phyloP scores from a whole-genome alignment of 1,140 invertebrate genomes.

The Phymorhynchus buccinoides region DNA sequence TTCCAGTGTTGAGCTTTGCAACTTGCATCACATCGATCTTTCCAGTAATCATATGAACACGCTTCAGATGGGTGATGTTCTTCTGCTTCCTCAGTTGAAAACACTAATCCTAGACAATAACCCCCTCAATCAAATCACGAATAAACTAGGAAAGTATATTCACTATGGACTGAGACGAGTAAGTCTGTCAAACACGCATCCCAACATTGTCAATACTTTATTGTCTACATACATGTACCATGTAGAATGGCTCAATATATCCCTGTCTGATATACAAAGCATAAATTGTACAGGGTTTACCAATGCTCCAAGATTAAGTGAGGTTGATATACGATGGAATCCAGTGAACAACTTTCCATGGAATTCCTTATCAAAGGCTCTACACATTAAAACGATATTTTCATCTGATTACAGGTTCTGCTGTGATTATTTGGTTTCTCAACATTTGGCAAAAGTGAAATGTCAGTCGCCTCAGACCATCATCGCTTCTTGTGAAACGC shows the following conservation, averaged over 20 bases:
- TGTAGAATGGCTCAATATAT: neutral
- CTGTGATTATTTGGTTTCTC: conserved; percentile 44
- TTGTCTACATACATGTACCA: neutral
- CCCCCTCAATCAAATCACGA: neutral
- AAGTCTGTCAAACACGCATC: neutral
- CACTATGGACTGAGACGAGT: neutral
- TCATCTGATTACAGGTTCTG: conserved; percentile 54
- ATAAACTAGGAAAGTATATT: neutral
- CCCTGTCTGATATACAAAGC: too few species aligned
- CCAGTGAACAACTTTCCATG: neutral
- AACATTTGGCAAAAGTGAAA: conserved; percentile 38
- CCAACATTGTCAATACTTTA: neutral
- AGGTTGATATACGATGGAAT: neutral
- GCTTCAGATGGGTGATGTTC: neutral
- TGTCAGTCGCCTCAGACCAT: conserved; percentile 48
- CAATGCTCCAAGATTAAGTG: neutral
- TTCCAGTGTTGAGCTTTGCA: neutral
- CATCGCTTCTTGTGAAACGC: conserved; percentile 54
- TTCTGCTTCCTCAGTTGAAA: neutral
- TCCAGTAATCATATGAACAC: neutral
- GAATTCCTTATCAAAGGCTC: conserved; percentile 32
- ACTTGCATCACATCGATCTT: neutral
- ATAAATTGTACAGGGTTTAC: too few species aligned
- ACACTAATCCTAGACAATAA: neutral
- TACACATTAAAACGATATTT: conserved; percentile 20